phyloP scores from a whole-genome alignment of 1,140 invertebrate genomes.

The Ceratoteleas bidentatus region DNA sequence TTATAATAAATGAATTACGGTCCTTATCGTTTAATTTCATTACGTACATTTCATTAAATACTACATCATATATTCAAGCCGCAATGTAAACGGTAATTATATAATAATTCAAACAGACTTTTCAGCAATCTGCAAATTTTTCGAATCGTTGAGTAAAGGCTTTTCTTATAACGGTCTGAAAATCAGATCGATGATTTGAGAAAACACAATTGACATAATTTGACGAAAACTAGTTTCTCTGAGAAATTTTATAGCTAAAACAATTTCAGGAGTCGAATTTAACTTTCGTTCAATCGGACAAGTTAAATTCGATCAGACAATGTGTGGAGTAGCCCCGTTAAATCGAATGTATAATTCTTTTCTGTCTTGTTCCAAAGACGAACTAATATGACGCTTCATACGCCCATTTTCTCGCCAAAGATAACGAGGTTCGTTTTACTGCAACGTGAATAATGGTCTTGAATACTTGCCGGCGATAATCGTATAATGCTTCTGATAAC shows the following conservation, averaged over 20 bases:
- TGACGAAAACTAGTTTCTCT: too few species aligned
- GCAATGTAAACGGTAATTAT: too few species aligned
- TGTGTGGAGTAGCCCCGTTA: conserved; percentile 9
- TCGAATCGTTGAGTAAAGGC: too few species aligned
- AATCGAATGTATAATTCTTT: conserved; percentile 21
- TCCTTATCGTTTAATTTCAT: too few species aligned
- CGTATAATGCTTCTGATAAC: conserved; percentile 41
- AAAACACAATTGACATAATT: too few species aligned
- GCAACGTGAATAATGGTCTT: conserved; percentile 41
- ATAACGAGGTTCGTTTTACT: conserved; percentile 51
- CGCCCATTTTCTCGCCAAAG: conserved; percentile 29
- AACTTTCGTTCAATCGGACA: not conserved
- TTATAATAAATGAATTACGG: too few species aligned
- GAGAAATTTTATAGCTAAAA: not conserved
- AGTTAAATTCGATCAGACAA: not conserved
- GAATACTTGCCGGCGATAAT: conserved; percentile 26
- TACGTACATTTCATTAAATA: too few species aligned
- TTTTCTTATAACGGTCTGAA: too few species aligned
- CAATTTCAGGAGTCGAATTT: not conserved
- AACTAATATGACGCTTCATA: conserved; percentile 41
- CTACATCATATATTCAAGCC: too few species aligned
- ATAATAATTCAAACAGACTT: too few species aligned
- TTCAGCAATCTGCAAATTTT: too few species aligned
- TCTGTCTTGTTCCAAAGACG: conserved; percentile 18
- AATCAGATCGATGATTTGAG: too few species aligned